Evolutionary conservation across 2,113 vertebrate species (phyloP).

Genomic region (Centropristis striata): DNA sequence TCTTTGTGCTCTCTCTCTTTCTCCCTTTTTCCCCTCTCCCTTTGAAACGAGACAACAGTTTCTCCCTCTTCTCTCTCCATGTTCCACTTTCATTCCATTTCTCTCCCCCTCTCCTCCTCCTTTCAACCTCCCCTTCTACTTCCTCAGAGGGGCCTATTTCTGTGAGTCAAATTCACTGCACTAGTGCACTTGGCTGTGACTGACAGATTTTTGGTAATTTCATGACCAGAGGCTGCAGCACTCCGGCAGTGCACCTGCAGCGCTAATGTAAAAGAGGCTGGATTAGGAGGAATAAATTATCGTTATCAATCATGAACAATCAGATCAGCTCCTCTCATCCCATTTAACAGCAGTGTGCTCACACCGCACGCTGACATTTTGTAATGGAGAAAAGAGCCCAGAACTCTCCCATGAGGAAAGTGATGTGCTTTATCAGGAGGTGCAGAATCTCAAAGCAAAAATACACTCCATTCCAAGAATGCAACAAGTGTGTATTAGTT

Average conservation of each 20-base stretch:
- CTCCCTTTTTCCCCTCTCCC: slow-evolving; percentile 10
- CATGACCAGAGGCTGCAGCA: slow-evolving; percentile 47
- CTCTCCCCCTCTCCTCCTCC: slow-evolving; percentile 41
- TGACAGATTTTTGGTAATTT: slow-evolving; percentile 67
- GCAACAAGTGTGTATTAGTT: slow-evolving; percentile 52
- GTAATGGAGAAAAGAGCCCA: slow-evolving; percentile 50
- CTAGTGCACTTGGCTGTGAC: slow-evolving; percentile 47
- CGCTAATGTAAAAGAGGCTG: slow-evolving; percentile 48
- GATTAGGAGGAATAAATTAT: slow-evolving; percentile 63
- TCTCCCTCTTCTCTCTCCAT: slow-evolving; percentile 48
- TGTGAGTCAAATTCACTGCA: slow-evolving; percentile 57
- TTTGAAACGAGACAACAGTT: slow-evolving; percentile 63
- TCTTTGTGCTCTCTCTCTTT: slow-evolving; percentile 50
- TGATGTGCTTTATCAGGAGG: slow-evolving; percentile 43
- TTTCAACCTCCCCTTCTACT: slow-evolving; percentile 44
- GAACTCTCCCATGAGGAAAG: slow-evolving; percentile 31
- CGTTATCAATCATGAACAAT: slow-evolving; percentile 63
- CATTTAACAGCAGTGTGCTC: slow-evolving; percentile 46
- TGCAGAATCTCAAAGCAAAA: slow-evolving; percentile 13
- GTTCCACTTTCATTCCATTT: slow-evolving; percentile 62
- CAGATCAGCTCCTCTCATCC: slow-evolving; percentile 58
- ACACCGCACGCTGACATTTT: slow-evolving; percentile 43
- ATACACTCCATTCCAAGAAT: slow-evolving; percentile 22
- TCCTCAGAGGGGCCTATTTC: slow-evolving; percentile 55
- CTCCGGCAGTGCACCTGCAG: slow-evolving; percentile 53